Base-by-base conservation (phyloP, 2,797 vertebrate genomes). In the Epinephelus coioides region DNA sequence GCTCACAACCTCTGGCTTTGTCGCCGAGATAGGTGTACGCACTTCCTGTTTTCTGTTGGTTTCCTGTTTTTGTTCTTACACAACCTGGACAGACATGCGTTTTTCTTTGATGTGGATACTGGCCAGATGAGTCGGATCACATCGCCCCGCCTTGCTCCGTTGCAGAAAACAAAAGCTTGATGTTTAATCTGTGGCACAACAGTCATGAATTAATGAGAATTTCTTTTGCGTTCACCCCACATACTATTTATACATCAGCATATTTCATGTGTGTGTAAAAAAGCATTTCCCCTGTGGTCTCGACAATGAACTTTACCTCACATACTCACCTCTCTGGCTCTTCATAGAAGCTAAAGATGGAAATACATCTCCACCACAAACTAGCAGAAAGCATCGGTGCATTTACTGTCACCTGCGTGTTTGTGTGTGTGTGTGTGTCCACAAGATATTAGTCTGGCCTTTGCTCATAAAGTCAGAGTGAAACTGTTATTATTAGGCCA, bases 11-110 rank as follows among this genome's bases (percentile, higher is more conserved):
- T 70, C 61, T 59, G 82, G 53, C 64, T 72, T 38, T 69, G 71
- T 25, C n/a, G 43, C 6, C 4, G 23, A 19, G 23, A 86, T 78
- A 83, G 79, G 77, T 86, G 64, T 21, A 64, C 57, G 23, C 76
- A 18, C 82, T 91, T 94, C 93, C 92, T 93, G 88, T 89, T 88
- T 80, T 84, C 67, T 88, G 75, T 82, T 76, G 89, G 93, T 91
- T 95, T 95, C 94, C 94, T 95, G 92, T 93, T 95, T 87, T 93
- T 91, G 84, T 88, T 88, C 78, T 90, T 71, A 78, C 71, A 50
- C 71, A 78, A 61, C 85, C 69, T 91, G 86, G 88, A 91, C 89
- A 87, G 80, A 61, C 64, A 19, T 46, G 54, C 55, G 5, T 43
- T 76, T 66, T 4, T 34, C 19, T 78, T 67, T 83, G 75, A 78